A percentile compares a stretch with the other conserved stretches of the same genome.
Conservation (phyloP, 2,797 vertebrate genomes). For the Babyrousa celebensis region DNA sequence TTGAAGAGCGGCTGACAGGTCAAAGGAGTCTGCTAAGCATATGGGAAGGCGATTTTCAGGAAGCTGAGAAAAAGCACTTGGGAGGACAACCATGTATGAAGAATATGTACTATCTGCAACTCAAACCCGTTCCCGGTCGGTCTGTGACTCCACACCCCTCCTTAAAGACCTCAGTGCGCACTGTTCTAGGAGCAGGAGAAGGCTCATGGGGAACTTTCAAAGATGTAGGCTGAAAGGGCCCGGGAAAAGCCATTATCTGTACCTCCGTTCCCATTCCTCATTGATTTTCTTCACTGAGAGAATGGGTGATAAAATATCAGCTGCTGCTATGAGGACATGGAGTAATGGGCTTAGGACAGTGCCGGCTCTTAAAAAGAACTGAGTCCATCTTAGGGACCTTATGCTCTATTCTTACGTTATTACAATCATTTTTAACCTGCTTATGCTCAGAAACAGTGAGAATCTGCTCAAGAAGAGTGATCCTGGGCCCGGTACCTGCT, state of each 20-base stretch:
- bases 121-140: neutral
- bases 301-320: neutral
- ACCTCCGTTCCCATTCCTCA: neutral
- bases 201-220: too few species aligned
- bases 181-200: neutral
- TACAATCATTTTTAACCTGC: neutral
- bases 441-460: neutral
- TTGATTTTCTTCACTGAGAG: neutral
- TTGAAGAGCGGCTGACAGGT: neutral
- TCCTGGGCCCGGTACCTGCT: neutral
- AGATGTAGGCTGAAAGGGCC: rapidly evolving
- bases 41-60: neutral
- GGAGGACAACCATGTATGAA: too few species aligned
- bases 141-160: too few species aligned
- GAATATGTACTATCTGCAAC: too few species aligned
- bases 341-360: neutral
- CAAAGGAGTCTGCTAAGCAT: neutral
- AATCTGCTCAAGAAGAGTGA: neutral
- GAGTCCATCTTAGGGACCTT: rapidly evolving
- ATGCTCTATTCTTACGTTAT: neutral
- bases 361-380: neutral
- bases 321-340: rapidly evolving
- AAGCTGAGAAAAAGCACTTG: neutral
- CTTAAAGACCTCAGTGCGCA: neutral
- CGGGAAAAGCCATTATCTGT: neutral